Evolutionary conservation across 2,888 invertebrate genomes (phyloP), one percentile per base, ranked within the genome.

Genomic region (Chesias legatella): DNA sequence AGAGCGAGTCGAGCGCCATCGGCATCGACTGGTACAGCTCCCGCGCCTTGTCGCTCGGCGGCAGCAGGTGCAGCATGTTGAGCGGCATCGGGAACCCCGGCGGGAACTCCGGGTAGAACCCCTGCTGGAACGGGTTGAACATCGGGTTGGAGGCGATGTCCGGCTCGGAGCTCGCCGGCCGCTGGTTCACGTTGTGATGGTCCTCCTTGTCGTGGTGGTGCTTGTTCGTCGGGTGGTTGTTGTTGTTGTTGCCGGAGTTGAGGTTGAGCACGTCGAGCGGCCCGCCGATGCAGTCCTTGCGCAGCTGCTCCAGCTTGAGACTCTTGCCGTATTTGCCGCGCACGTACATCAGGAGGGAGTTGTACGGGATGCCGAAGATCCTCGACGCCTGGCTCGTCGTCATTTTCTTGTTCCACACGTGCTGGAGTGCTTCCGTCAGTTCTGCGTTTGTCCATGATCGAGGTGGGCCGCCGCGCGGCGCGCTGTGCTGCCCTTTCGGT

Each of bases 341-440:
- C 17, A 96, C 96, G 84, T 96, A 96, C 96, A 96, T 96, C 39
- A 96, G 86, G 32, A 96, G 89, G 29, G 95, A 95, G 84, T 96
- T 96, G 90, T 96, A 96, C n/a, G 96, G 96, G 54, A 96, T 96
- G 27, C 96, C 96, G 80, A 95, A 96, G 73, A 96, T 94, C 50
- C 96, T 86, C 11, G 95, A 96, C 6, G 96, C 96, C 79, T 96
- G 95, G 67, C 95, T 95, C 28, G 96, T 96, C 50, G 96, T 96
- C 95, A 96, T 96, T 75, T 95, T 96, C 72, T 96, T 96, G 81
- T 96, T 96, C 96, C 96, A 96, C n/a, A 96, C 96, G 79, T 96
- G 95, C 67, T 95, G 95, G 35, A 96, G 90, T 1, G 96, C 96
- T 80, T 96, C 95, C 34, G 96, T 96, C 34, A 96, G 89, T 68